Evolutionary conservation across 2,888 invertebrate genomes (phyloP), one percentile per base, ranked within the genome.

Genomic region (Rhopalosiphum nymphaeae): DNA sequence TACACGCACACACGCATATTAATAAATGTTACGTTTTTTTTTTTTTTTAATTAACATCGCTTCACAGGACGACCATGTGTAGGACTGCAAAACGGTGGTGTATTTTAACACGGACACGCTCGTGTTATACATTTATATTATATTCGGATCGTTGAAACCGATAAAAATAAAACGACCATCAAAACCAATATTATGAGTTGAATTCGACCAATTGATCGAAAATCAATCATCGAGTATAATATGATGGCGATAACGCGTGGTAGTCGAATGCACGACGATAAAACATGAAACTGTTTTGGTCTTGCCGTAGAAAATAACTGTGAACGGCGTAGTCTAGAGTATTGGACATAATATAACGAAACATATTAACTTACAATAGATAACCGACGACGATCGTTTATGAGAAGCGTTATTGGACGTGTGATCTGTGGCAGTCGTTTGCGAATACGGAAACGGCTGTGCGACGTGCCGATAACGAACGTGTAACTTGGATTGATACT

Each of bases 141-240:
- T 78, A 36, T 92, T 57, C 46, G 46, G 44, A 49, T 67, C 88
- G 49, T 88, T 67, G 61, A 87, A 46, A 87, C 92, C 61, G 29
- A 92, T 61, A 46, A 86, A 67, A 42, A 92, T 61, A 46, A 86
- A 67, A 92, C 36, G 49, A 57, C 46, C 36, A 42, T 44, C 57
- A 42, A 21, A 1, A 78, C 21, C 25, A 36, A 26, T 49, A 67
- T 67, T 78, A 5, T 61, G 36, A 21, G 36, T 46, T 78, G 21
- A 78, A 78, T 67, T 92, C 53, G 61, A 88, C 78, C 53, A 42
- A 88, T 92, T 29, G 67, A 42, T 1, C 67, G 53, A 91, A 91
- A 78, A 26, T 11, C 46, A n/a, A 13, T 25, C 49, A 29, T 78
- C 46, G 29, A 4, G 42, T 46, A 53, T n/a, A 4, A 29, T 46